phyloP scores from a whole-genome alignment of 1,140 invertebrate genomes.

The Pogonus chalceus region DNA sequence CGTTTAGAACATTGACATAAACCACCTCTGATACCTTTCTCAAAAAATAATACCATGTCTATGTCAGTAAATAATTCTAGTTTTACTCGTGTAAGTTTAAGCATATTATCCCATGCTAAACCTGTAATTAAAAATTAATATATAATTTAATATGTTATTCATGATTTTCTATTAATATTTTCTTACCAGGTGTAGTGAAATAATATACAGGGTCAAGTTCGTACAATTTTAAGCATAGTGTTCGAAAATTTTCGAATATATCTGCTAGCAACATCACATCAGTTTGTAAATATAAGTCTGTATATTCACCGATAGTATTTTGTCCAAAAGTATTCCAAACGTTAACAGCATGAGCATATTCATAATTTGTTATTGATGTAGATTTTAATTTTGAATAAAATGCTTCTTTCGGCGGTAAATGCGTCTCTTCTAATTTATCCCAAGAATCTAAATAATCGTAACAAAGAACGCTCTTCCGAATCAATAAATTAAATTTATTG shows the following conservation, averaged over 20 bases:
- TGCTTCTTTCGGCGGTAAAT: not conserved
- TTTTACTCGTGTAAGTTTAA: constrained; percentile 25
- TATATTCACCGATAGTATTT: not conserved
- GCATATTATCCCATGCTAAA: constrained; percentile 26
- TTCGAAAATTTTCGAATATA: not conserved
- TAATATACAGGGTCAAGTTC: not conserved
- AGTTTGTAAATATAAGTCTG: no score
- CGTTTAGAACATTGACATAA: constrained; percentile 18
- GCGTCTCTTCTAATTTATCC: not conserved
- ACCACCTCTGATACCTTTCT: constrained; percentile 16
- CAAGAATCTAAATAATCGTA: no score
- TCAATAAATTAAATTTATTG: not conserved
- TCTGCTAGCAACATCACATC: not conserved
- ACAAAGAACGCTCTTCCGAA: not conserved
- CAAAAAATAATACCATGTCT: constrained; percentile 28
- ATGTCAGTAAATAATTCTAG: constrained; percentile 30
- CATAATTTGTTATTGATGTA: not conserved
- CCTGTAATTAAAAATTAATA: not conserved
- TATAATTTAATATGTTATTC: not conserved
- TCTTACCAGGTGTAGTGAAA: not conserved
- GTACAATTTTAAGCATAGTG: no score
- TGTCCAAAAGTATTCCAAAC: not conserved
- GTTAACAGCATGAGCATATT: not conserved
- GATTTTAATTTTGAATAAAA: not conserved
- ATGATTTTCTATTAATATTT: not conserved